Evolutionary conservation across 2,797 vertebrate species (phyloP).

Genomic region (Pteronotus mesoamericanus): DNA sequence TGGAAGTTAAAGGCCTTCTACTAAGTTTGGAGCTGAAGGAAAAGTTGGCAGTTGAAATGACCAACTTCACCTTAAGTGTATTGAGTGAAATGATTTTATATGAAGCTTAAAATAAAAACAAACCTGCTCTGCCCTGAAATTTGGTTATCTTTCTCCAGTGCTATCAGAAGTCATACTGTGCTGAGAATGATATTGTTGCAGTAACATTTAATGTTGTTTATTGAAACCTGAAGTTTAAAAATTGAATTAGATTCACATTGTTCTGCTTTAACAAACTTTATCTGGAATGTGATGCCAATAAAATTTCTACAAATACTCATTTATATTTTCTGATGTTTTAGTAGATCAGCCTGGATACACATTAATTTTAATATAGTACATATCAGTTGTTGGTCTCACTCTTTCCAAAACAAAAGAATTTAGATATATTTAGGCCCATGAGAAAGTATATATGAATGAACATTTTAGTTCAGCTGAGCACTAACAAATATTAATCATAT

Average conservation of each 20-base stretch:
- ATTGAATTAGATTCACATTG: slow-evolving; percentile 62
- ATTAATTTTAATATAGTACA: slow-evolving; percentile 50
- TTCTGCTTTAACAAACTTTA: slow-evolving; percentile 67
- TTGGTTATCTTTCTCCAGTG: background rate
- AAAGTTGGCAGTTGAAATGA: background rate
- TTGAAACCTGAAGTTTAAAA: slow-evolving; percentile 65
- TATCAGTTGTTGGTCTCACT: background rate
- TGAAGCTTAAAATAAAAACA: slow-evolving; percentile 47
- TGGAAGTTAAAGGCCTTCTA: background rate
- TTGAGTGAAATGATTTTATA: slow-evolving; percentile 41
- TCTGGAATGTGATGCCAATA: slow-evolving; percentile 54
- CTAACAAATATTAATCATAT: background rate
- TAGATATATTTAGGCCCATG: background rate
- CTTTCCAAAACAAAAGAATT: slow-evolving; percentile 44
- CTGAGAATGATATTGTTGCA: slow-evolving; percentile 55
- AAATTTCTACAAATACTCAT: slow-evolving; percentile 59
- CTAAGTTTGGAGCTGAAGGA: background rate
- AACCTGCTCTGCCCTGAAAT: slow-evolving; percentile 48
- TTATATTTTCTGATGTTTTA: slow-evolving; percentile 62
- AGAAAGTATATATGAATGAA: background rate
- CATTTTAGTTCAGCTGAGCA: background rate
- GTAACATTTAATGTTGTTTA: slow-evolving; percentile 54
- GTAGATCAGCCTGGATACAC: slow-evolving; percentile 41
- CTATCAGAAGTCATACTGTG: slow-evolving; percentile 50
- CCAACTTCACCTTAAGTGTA: background rate